These are phyloP conservation scores for Pelusios castaneus DNA, from an alignment of 2,113 vertebrate species.

Conservation along the genomic window DNA sequence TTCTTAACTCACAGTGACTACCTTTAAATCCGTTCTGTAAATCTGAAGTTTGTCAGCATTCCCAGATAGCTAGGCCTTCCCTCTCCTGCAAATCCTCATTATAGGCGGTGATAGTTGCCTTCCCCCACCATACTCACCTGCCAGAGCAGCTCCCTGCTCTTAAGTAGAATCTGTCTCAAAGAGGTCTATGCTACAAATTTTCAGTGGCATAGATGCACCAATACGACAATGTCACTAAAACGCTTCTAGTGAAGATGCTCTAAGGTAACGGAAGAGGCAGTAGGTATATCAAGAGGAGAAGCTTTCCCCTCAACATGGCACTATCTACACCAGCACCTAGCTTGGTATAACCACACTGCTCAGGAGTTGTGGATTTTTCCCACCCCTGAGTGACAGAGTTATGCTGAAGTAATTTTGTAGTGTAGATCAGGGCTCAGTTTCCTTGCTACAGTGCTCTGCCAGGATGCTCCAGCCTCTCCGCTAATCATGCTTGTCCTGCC, in stretches of 20 bases:
- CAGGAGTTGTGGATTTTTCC: not conserved
- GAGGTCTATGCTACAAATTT: not conserved
- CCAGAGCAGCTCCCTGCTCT: not conserved
- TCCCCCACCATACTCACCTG: not conserved
- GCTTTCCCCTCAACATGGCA: no score
- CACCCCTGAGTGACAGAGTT: not conserved
- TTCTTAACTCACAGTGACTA: not conserved
- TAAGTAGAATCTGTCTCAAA: not conserved
- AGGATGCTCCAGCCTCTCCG: not conserved
- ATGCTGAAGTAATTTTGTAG: not conserved
- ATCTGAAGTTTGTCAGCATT: not conserved
- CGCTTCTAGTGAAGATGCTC: not conserved
- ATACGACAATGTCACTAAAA: not conserved
- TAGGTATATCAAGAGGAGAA: not conserved
- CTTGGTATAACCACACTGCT: not conserved
- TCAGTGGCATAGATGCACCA: not conserved
- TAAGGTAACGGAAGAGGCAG: not conserved
- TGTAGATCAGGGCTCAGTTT: not conserved
- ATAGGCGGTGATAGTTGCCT: not conserved
- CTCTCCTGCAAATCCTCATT: not conserved
- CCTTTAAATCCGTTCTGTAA: not conserved
- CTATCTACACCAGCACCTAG: not conserved
- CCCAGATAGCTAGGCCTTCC: no score
- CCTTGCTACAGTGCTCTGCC: not conserved
- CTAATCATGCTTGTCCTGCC: not conserved